Evolutionary conservation across 2,797 vertebrate genomes (phyloP).

Genomic region (Vipera latastei): DNA sequence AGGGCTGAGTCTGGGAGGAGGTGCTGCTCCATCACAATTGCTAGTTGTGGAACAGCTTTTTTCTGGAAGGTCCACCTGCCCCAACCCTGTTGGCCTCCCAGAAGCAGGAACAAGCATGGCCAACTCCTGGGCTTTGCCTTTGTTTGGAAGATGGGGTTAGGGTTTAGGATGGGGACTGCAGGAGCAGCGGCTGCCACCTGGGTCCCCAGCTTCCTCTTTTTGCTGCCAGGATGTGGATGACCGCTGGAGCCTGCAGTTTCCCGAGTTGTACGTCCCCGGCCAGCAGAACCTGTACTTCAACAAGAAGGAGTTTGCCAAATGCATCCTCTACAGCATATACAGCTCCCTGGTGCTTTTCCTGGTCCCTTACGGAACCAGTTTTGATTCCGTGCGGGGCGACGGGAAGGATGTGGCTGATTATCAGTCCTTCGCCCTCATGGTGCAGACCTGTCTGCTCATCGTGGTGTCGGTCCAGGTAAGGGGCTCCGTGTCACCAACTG

Average conservation of each 20-base stretch:
- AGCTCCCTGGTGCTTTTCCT: constrained; percentile 94
- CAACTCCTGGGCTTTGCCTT: not conserved
- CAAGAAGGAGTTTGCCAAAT: constrained; percentile 80
- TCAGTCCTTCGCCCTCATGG: constrained; percentile 89
- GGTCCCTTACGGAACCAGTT: constrained; percentile 83
- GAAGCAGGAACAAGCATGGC: not conserved
- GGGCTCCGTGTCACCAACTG: rapidly evolving
- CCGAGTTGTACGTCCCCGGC: constrained; percentile 88
- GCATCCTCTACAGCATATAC: constrained; percentile 86
- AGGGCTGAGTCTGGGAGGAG: not conserved
- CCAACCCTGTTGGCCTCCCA: not conserved
- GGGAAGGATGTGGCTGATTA: constrained; percentile 88
- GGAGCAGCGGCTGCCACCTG: not conserved
- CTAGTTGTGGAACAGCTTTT: not conserved
- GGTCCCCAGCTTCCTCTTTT: not conserved
- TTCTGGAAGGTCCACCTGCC: not conserved
- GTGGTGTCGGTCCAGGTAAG: constrained; percentile 85
- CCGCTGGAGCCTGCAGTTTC: constrained; percentile 86
- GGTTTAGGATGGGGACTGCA: not conserved
- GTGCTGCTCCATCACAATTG: not conserved
- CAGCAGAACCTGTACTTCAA: constrained; percentile 89
- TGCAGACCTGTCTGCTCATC: constrained; percentile 85
- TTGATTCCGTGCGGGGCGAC: constrained; percentile 81
- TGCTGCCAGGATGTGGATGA: constrained; percentile 86
- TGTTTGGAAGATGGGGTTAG: not conserved